Conservation (phyloP, 64 coral and sea anemone genomes). For the Orbicella faveolata region DNA sequence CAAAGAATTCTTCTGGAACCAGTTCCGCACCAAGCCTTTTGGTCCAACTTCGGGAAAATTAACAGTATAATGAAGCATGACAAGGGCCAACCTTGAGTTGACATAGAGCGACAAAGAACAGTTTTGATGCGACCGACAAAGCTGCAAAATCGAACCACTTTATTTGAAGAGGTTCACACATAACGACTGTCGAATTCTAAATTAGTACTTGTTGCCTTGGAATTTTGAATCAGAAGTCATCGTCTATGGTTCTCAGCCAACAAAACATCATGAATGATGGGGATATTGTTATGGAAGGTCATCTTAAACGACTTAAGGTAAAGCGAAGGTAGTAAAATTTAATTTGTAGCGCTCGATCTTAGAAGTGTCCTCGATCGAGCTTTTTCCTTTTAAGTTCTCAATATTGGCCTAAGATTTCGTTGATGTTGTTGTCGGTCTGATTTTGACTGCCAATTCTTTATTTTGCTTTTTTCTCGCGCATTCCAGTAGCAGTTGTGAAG, state of each 20-base stretch:
- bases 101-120: not conserved
- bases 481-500: not conserved
- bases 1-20: not conserved
- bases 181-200: not conserved
- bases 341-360: not conserved
- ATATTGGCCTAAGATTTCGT: constrained; percentile 11
- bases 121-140: not conserved
- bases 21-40: not conserved
- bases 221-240: not conserved
- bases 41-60: not conserved
- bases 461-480: not conserved
- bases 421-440: not conserved
- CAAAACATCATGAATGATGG: constrained; percentile 62
- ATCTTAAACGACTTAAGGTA: constrained; percentile 64
- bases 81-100: not conserved
- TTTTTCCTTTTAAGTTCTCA: not conserved
- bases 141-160: not conserved
- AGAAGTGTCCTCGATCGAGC: not conserved
- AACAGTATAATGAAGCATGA: not conserved
- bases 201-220: not conserved
- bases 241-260: constrained; percentile 32
- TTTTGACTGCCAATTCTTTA: not conserved
- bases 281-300: constrained; percentile 67
- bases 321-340: not conserved
- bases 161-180: not conserved